Evolutionary conservation across 92 coral and sea anemone genomes (phyloP).

Genomic region (Zoanthus sociatus): DNA sequence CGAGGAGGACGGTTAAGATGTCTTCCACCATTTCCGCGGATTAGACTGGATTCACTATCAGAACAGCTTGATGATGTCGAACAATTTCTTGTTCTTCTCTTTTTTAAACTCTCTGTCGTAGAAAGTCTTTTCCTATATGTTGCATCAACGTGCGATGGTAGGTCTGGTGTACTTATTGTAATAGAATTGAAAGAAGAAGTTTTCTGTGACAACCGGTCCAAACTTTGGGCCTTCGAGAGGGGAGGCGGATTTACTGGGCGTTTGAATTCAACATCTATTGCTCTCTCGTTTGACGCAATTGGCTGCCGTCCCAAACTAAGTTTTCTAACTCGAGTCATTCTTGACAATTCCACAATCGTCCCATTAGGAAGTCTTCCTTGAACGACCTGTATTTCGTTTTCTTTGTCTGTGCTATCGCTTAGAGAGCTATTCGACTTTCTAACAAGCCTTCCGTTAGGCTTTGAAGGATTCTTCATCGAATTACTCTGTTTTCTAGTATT

Average conservation of each 20-base stretch:
- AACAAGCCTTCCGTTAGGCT: background rate
- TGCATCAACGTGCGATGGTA: slow-evolving; percentile 2
- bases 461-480: background rate
- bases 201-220: slow-evolving; percentile 1
- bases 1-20: background rate
- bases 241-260: slow-evolving; percentile 30
- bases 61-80: slow-evolving; percentile 15
- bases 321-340: slow-evolving; percentile 35
- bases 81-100: background rate
- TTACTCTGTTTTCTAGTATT: background rate
- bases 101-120: background rate
- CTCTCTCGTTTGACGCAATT: slow-evolving; percentile 39
- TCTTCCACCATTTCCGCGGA: background rate
- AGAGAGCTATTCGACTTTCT: slow-evolving; percentile 19
- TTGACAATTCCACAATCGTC: slow-evolving; percentile 36
- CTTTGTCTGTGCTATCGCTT: slow-evolving; percentile 10
- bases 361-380: slow-evolving; percentile 46
- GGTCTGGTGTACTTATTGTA: slow-evolving; percentile 30
- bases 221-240: slow-evolving; percentile 38
- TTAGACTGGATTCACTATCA: slow-evolving; percentile 13
- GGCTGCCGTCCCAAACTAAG: slow-evolving; percentile 38
- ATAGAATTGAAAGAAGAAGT: background rate
- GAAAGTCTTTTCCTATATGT: background rate
- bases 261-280: slow-evolving; percentile 48
- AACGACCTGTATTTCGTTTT: slow-evolving; percentile 38